A percentile compares a stretch with the other conserved stretches of the same genome.
phyloP scores from a whole-genome alignment of 1,140 invertebrate species.

The Parasteatoda tepidariorum region DNA sequence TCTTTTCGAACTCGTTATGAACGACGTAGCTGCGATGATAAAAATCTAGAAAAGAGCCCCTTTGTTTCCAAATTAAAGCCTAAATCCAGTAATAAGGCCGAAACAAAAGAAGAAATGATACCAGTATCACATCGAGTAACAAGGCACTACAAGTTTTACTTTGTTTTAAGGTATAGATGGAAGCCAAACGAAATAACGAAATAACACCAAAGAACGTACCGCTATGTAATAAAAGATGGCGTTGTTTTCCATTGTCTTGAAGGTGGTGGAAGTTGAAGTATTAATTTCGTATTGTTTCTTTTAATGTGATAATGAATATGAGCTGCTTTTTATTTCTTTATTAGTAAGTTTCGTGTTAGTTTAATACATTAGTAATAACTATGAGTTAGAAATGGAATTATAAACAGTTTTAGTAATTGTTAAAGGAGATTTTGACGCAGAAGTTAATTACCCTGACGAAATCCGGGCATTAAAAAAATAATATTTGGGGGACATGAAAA shows the following conservation, averaged over 20 bases:
- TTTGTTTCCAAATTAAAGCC: constrained; percentile 45
- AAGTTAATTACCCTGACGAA: too few relatives aligned
- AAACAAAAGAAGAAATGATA: constrained; percentile 17
- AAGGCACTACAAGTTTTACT: not conserved
- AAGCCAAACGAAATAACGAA: not conserved
- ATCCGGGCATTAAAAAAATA: too few relatives aligned
- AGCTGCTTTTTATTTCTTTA: too few relatives aligned
- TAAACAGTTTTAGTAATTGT: too few relatives aligned
- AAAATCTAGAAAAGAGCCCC: not conserved
- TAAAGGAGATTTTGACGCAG: too few relatives aligned
- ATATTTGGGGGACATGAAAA: too few relatives aligned
- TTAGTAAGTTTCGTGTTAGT: too few relatives aligned
- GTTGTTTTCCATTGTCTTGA: not conserved
- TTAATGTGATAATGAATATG: not conserved
- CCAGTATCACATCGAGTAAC: constrained; percentile 2
- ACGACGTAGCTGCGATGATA: not conserved
- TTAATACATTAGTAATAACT: too few relatives aligned
- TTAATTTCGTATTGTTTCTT: not conserved
- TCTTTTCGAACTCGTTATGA: constrained; percentile 2
- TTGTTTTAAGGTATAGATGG: not conserved
- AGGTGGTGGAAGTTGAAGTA: not conserved
- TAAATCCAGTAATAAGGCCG: not conserved
- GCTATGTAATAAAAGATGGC: not conserved
- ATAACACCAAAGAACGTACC: not conserved
- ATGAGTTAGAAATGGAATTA: too few relatives aligned